Evolutionary conservation across 1,140 invertebrate genomes (phyloP), one percentile per base, ranked within the genome.

Genomic region (Zaprionus gabonicus): DNA sequence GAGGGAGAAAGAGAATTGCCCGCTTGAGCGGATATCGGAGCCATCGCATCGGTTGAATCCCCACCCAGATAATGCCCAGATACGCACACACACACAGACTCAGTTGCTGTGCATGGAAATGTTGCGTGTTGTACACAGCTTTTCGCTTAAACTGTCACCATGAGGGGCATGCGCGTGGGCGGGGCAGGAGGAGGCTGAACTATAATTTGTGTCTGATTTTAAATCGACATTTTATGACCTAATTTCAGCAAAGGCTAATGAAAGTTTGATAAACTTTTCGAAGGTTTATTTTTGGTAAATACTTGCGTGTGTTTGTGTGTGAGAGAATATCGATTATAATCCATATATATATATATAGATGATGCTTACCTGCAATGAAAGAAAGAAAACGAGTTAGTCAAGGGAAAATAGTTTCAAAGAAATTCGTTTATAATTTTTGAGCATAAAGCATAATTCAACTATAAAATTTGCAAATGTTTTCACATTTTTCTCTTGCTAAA

Each of bases 151-250:
- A 46, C n/a, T 46, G 41, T 46, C 41, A 17, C n/a, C n/a, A 46
- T n/a, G n/a, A 17, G 38, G 0, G 15, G 15, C 0, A 15, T 15
- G 38, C 4, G 38, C 4, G 38, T 13, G 38, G 4, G 20, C 4
- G 15, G 23, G 53, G 44, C 20, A 38, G 41, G n/a, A 46, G n/a
- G 28, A 51, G 73, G 66, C 53, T 74, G 20, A 25, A 25, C 64
- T 80, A 82, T 80, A 76, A 77, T 82, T 82, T 84, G 15, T 78
- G 56, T 69, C 59, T 49, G 64, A 78, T 81, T 84, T 76, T 69
- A 75, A 88, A 87, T 87, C 71, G 78, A 76, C 69, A 76, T 83
- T 78, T 81, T 58, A 84, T 90, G 84, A 83, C 84, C 84, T 53
- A 81, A 81, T 78, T 88, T 66, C 71, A 7, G 44, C 23, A n/a